A percentile compares a stretch with the other conserved stretches of the same genome.
These are phyloP conservation scores for Rhinoptilus africanus DNA, from an alignment of 2,113 vertebrate genomes.

Conservation along the genomic window DNA sequence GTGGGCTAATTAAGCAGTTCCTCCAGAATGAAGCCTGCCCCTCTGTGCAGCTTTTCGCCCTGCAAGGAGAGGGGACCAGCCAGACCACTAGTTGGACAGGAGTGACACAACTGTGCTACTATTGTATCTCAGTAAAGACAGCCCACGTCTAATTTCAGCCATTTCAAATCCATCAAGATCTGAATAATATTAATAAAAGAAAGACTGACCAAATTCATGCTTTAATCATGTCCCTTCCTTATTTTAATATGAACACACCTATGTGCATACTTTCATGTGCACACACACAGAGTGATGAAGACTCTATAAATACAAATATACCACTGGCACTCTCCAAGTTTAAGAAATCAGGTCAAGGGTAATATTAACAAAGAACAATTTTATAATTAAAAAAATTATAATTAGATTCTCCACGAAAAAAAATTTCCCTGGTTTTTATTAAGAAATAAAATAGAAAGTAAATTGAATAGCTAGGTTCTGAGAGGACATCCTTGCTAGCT, in stretches of 20 bases:
- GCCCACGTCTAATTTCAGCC: neutral
- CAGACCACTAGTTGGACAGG: neutral
- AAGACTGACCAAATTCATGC: neutral
- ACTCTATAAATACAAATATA: neutral
- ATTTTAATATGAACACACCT: neutral
- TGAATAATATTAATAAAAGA: neutral
- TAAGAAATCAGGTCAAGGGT: slow-evolving; percentile 55
- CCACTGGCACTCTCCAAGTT: neutral
- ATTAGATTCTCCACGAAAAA: slow-evolving; percentile 11
- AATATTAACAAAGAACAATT: slow-evolving; percentile 35
- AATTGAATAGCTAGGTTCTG: neutral
- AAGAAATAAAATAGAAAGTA: slow-evolving; percentile 5
- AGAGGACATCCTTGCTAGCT: slow-evolving; percentile 13
- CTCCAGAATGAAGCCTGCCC: neutral
- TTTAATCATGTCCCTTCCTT: neutral
- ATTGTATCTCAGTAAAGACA: rapidly evolving
- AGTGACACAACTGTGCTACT: neutral
- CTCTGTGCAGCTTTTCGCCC: neutral
- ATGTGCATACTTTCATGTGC: neutral
- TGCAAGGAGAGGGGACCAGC: neutral
- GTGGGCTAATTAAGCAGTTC: neutral
- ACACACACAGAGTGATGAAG: neutral
- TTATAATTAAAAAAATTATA: slow-evolving; percentile 61
- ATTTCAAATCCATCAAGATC: neutral
- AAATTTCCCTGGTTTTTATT: neutral